Conservation (phyloP, 2,888 invertebrate species). For the Clunio marinus region DNA sequence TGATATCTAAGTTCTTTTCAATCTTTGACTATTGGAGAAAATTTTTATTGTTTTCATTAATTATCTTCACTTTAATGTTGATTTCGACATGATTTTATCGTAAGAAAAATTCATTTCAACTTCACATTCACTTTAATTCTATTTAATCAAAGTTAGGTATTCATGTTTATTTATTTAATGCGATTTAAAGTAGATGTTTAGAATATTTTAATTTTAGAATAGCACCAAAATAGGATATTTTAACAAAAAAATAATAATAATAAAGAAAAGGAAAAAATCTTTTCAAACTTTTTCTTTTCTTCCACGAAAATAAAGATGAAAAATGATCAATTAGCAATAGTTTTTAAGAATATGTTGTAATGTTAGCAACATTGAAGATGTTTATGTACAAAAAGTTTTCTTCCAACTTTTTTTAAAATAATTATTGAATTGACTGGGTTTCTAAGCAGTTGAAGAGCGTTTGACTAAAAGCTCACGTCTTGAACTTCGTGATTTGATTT, state of each 20-base stretch:
- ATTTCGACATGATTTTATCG: neutral
- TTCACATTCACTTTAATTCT: too few relatives aligned
- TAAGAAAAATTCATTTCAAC: neutral
- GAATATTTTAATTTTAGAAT: constrained; percentile 22
- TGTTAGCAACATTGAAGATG: neutral
- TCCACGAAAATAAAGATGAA: neutral
- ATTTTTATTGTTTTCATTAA: neutral
- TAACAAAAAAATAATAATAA: too few relatives aligned
- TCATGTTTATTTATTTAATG: too few relatives aligned
- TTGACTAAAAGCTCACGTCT: constrained; percentile 29
- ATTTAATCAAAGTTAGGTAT: too few relatives aligned
- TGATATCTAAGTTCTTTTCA: constrained; percentile 21
- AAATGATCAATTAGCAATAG: neutral
- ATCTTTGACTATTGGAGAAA: too few relatives aligned
- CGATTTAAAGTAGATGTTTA: too few relatives aligned
- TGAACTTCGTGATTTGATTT: constrained; percentile 24
- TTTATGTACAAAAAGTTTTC: neutral
- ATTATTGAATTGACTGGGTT: neutral
- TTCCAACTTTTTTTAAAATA: neutral
- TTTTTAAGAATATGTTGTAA: neutral
- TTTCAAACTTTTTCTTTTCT: constrained; percentile 17
- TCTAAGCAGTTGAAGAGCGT: neutral
- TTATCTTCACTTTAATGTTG: neutral
- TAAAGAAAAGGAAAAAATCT: too few relatives aligned
- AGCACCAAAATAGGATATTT: constrained; percentile 32